These are phyloP conservation scores for Macroramphosus scolopax DNA, from an alignment of 2,797 vertebrate species.

Conservation along the genomic window DNA sequence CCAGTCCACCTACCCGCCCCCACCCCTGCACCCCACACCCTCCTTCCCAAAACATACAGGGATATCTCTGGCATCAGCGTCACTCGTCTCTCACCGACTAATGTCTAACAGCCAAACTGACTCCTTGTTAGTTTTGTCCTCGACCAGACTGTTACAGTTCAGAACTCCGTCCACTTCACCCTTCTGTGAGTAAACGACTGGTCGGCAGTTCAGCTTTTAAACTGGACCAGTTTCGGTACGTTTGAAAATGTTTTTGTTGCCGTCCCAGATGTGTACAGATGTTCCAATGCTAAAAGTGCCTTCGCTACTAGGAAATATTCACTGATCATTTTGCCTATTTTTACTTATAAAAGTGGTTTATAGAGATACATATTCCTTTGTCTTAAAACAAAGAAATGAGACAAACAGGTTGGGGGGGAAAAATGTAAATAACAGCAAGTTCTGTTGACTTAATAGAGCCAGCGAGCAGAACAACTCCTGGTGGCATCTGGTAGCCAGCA, in stretches of 20 bases:
- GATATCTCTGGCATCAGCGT: conserved; percentile 62
- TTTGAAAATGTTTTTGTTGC: no score
- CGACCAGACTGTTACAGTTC: neutral
- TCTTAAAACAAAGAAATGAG: no score
- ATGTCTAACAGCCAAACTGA: conserved; percentile 19
- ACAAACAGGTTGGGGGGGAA: neutral
- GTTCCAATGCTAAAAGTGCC: no score
- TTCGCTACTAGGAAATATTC: no score
- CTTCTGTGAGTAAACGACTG: no score
- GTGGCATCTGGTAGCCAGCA: neutral
- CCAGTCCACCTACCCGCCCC: conserved; percentile 20
- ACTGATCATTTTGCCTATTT: no score
- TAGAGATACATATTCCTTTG: no score
- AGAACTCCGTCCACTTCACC: no score
- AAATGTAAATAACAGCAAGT: neutral
- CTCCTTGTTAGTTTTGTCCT: neutral
- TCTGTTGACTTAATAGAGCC: neutral
- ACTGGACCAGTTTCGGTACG: no score
- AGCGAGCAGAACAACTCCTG: conserved; percentile 6
- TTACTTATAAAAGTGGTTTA: no score
- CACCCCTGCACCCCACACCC: conserved; percentile 5
- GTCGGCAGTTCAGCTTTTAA: no score
- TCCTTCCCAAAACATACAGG: conserved; percentile 55
- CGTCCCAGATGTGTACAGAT: no score
- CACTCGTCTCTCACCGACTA: conserved; percentile 42